Evolutionary conservation across 2,113 vertebrate species (phyloP).

Genomic region (Sprattus sprattus): DNA sequence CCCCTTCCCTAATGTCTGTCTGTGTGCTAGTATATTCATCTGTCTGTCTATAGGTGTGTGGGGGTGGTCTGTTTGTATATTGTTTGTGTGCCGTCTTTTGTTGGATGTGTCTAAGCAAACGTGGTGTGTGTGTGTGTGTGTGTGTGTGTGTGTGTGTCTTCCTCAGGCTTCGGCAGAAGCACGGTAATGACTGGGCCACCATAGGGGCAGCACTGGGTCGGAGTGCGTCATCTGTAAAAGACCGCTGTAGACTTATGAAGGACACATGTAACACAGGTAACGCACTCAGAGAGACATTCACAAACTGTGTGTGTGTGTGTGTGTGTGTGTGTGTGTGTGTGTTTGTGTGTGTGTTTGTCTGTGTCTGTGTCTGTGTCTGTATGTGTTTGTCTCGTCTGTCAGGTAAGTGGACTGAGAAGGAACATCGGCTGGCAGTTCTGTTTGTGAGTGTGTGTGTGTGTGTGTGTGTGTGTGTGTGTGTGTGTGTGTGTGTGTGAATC

Average conservation of each 20-base stretch:
- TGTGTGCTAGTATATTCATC: not conserved
- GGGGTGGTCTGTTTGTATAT: too few species aligned
- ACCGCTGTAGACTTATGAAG: slow-evolving; percentile 96
- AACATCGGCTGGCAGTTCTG: slow-evolving; percentile 80
- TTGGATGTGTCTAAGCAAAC: too few species aligned
- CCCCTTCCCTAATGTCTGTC: not conserved
- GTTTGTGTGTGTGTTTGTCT: too few species aligned
- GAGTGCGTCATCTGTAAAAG: slow-evolving; percentile 96
- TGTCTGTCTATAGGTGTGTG: slow-evolving; percentile 14
- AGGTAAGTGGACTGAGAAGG: slow-evolving; percentile 99
- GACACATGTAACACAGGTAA: slow-evolving; percentile 88
- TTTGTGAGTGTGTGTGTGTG: too few species aligned
- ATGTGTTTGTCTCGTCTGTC: not conserved
- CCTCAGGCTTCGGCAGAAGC: slow-evolving; percentile 85
- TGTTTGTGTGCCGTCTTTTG: not conserved
- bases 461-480: too few species aligned
- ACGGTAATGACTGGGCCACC: slow-evolving; percentile 98
- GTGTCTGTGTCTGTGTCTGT: too few species aligned
- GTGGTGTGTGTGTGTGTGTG: slow-evolving; percentile 18
- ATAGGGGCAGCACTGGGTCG: slow-evolving; percentile 94
- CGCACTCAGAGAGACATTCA: too few species aligned
- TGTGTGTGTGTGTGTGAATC: too few species aligned
- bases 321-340: too few species aligned
- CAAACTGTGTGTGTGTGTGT: too few species aligned
- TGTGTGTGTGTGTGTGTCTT: slow-evolving; percentile 21